Evolutionary conservation across 2,797 vertebrate genomes (phyloP), one percentile per base, ranked within the genome.

Genomic region (Poeciliopsis turneri): DNA sequence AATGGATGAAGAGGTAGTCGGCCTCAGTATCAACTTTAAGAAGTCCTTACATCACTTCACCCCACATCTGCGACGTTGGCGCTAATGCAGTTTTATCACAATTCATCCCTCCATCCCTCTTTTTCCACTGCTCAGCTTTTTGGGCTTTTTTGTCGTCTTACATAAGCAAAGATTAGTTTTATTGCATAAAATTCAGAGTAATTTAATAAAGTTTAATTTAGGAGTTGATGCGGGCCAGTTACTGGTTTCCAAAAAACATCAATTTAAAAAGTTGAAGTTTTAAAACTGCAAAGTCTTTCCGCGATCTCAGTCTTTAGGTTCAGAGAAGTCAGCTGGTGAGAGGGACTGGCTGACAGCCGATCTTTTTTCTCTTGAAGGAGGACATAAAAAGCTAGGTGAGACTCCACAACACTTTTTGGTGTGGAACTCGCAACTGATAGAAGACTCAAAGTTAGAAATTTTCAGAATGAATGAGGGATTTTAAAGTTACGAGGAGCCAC

Each of bases 71-170:
- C 43, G 55, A 78, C 55, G 69, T 51, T 25, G 30, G 36, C 47
- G 4, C 71, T 82, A 77, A 74, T 74, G 57, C 51, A 57, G 36
- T 69, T 77, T 77, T 59, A 71, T 74, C 74, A 74, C 80, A 76
- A 76, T 80, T 76, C 39, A 76, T 49, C 61, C 33, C 33, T 16
- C 33, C 53, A 9, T 57, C 75, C 55, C 75, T 74, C 70, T 76
- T 15, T 30, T 72, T 55, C 0, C 12, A 1, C 61, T 74, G 15
- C 30, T 81, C 13, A n/a, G 23, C 39, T 46, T 36, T 51, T 71
- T 73, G 23, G n/a, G n/a, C 49, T 13, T 8, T 2, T 75, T 47
- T 53, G 16, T 66, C 41, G 57, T 76, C 1, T n/a, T 68, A 70
- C 47, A 68, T 53, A 47, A 76, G n/a, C 28, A 51, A 10, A 45